These are phyloP conservation scores for Hipposideros armiger DNA, from an alignment of 2,113 vertebrate genomes.

Conservation along the genomic window DNA sequence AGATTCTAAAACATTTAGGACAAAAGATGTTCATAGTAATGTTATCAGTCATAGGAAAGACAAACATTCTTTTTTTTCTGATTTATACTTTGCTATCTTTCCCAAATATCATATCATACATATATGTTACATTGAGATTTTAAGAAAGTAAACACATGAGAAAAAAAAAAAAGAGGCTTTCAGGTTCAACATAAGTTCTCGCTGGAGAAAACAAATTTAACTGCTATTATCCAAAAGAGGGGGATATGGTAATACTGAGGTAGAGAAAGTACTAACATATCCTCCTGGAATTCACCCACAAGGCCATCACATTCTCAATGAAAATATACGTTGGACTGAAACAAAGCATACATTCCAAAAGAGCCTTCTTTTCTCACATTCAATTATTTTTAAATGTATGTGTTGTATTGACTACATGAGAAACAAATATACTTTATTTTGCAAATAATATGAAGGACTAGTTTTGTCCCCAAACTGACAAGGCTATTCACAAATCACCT, in stretches of 20 bases:
- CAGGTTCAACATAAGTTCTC: neutral
- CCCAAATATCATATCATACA: neutral
- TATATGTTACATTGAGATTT: neutral
- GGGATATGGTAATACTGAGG: neutral
- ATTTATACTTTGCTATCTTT: neutral
- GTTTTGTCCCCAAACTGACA: neutral
- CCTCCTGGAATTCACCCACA: neutral
- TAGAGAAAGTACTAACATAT: neutral
- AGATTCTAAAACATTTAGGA: neutral
- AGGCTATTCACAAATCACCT: neutral
- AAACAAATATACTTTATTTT: neutral
- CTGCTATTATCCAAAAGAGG: neutral
- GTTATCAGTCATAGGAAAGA: neutral
- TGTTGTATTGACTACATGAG: neutral
- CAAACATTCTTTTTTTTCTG: neutral
- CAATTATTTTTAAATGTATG: neutral
- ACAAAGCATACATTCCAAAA: neutral
- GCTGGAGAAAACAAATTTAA: neutral
- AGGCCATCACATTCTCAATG: neutral
- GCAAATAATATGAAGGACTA: neutral
- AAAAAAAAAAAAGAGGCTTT: neutral
- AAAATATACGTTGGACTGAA: neutral
- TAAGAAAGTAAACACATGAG: neutral
- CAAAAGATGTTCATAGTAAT: neutral
- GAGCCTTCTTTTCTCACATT: neutral